phyloP scores from a whole-genome alignment of 2,888 invertebrate genomes.

The Tinea pellionella region DNA sequence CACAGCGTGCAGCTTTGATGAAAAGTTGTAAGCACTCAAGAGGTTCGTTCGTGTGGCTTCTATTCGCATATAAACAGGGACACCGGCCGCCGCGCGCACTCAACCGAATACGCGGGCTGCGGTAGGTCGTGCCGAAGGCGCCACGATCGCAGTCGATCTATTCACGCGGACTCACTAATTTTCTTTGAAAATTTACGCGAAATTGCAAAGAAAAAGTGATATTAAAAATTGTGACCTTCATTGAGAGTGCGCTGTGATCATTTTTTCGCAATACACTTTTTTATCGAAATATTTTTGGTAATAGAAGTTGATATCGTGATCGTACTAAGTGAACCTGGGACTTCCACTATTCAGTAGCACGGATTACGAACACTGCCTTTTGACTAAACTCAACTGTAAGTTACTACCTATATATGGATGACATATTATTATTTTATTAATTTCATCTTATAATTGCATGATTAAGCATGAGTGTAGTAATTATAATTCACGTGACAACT shows the following conservation, averaged over 20 bases:
- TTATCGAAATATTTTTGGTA: constrained; percentile 35
- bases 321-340: constrained; percentile 49
- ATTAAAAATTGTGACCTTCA: constrained; percentile 38
- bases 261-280: constrained; percentile 30
- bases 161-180: constrained; percentile 43
- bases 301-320: constrained; percentile 40
- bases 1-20: constrained; percentile 4
- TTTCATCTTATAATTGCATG: background rate
- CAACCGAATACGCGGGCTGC: constrained; percentile 50
- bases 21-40: constrained; percentile 24
- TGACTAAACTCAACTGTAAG: background rate
- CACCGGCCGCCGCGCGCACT: constrained; percentile 41
- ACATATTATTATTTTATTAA: background rate
- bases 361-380: constrained; percentile 47
- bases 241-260: constrained; percentile 53
- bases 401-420: no score
- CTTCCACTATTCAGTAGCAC: constrained; percentile 49
- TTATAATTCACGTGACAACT: background rate
- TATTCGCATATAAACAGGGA: constrained; percentile 36
- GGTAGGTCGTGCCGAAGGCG: constrained; percentile 64
- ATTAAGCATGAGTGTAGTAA: background rate
- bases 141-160: constrained; percentile 53
- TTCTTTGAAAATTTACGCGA: constrained; percentile 63
- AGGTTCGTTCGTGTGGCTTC: constrained; percentile 24
- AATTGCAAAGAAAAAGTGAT: constrained; percentile 64